Evolutionary conservation across 2,797 vertebrate species (phyloP), one percentile per base, ranked within the genome.

Genomic region (Myotis myotis): DNA sequence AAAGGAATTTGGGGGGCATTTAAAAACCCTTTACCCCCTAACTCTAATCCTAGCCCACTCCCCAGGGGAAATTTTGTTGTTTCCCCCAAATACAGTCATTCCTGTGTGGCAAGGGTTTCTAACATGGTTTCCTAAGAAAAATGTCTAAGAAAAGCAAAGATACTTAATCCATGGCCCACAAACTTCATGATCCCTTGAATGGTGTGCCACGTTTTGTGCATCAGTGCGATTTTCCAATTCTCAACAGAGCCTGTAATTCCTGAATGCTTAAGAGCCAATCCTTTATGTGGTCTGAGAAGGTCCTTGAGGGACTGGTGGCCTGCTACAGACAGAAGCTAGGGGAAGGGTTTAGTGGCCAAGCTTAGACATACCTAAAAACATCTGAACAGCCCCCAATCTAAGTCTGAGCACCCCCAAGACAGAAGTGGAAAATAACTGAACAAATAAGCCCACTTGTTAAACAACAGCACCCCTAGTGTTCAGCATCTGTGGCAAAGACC

Each of bases 381-480:
- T 60, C 22, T 70, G 53, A 92, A 55, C 8, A 93, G 55, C 62
- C 30, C 76, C 38, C 22, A 36, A 0, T 41, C n/a, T 16, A 38
- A 33, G 51, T 53, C 44, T 36, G 28, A 25, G 38, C 28, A 57
- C 19, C 41, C 20, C 20, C 36, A 41, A 76, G 51, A 76, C 20
- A 25, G 19, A 25, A 92, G 38, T 89, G 87, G 87, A 94, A 95
- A 94, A 91, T 86, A 71, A 91, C 94, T 72, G 93, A 87, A 47
- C 38, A 51, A 71, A 66, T 15, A 33, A 85, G 28, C 38, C 57
- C 44, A 38, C 64, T 71, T 6, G 7, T 92, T 88, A 89, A 82
- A 88, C 95, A 95, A 84, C 53, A 95, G 93, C 94, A 33, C 87
- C 94, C 75, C 80, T 83, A 87, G 64, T 13, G 38, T 74, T 47